Base-by-base conservation (phyloP, 2,888 invertebrate genomes). In the Chrysina gloriosa region DNA sequence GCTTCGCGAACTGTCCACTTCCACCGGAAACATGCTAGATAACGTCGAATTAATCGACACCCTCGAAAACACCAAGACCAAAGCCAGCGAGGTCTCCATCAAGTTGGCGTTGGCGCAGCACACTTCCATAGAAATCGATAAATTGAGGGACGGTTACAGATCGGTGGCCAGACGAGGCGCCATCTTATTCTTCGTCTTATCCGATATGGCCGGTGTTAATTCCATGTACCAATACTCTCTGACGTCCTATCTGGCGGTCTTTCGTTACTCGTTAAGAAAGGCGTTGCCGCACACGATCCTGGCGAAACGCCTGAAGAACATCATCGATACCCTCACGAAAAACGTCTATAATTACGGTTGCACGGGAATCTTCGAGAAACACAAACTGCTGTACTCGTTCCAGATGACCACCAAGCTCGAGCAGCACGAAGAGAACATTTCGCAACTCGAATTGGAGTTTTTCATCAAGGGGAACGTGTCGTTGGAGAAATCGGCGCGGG, bases 211-310 rank as follows among this genome's bases (percentile, higher is more conserved):
- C 0, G 87, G 88, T 0, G 93, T 97, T 2, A 95, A 94, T 81
- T 84, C 89, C 34, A 97, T 97, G 96, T 97, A 97, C 79, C 96
- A 97, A 78, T 96, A 96, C 82, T 95, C 96, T 0, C 84, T 97
- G 65, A 89, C 88, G 1, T 90, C 95, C 0, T 97, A 96, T 77
- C 85, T 96, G 25, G 92, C 93, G 72, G 93, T 96, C 1, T 97
- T 96, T 77, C 86, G 89, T 0, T 91, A 87, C 79, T 93, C 96
- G 0, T 83, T 97, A 61, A 89, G 90, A 67, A 95, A 93, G 82
- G 91, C 95, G 2, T 85, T 94, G 79, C 94, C 95, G 0, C 94
- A 96, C 78, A 89, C 92, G 1, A 87, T 92, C n/a, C 82, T 96
- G 0, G 75, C 80, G 1, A 92, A 90, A 76, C 88, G 96, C 5